phyloP scores from a whole-genome alignment of 2,888 invertebrate genomes.

The Lithophane semibrunnea region DNA sequence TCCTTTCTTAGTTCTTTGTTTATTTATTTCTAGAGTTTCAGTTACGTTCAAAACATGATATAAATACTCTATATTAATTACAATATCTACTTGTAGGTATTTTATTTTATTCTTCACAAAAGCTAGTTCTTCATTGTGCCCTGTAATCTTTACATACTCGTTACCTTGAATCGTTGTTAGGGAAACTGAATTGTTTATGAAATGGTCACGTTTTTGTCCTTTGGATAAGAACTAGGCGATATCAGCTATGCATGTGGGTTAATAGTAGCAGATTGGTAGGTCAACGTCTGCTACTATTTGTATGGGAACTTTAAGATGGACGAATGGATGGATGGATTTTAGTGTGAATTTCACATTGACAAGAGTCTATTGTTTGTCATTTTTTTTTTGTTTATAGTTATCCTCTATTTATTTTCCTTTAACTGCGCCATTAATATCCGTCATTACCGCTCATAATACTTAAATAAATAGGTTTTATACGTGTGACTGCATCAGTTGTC shows the following conservation, averaged over 20 bases:
- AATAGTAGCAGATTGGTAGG: slow-evolving; percentile 31
- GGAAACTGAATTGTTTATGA: slow-evolving; percentile 48
- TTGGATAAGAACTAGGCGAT: slow-evolving; percentile 30
- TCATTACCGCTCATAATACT: slow-evolving; percentile 11
- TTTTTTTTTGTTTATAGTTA: not conserved
- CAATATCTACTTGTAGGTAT: not conserved
- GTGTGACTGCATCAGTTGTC: slow-evolving; percentile 11
- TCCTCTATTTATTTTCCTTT: not conserved
- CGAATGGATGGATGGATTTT: too few relatives aligned
- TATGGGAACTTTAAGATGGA: not conserved
- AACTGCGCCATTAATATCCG: not conserved
- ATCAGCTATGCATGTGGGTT: slow-evolving; percentile 42
- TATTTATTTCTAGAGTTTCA: not conserved
- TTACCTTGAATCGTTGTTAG: slow-evolving; percentile 32
- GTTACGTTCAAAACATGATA: too few relatives aligned
- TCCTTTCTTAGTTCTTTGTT: not conserved
- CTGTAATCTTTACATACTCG: slow-evolving; percentile 13
- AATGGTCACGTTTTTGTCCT: slow-evolving; percentile 48
- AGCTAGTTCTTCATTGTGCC: slow-evolving; percentile 6
- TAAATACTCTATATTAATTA: not conserved
- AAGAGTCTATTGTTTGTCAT: not conserved
- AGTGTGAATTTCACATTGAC: not conserved
- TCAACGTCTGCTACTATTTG: slow-evolving; percentile 20
- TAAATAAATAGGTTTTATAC: slow-evolving; percentile 14
- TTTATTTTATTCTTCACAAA: not conserved